Evolutionary conservation across 1,140 invertebrate species (phyloP).

Genomic region (Anadara kagoshimensis): DNA sequence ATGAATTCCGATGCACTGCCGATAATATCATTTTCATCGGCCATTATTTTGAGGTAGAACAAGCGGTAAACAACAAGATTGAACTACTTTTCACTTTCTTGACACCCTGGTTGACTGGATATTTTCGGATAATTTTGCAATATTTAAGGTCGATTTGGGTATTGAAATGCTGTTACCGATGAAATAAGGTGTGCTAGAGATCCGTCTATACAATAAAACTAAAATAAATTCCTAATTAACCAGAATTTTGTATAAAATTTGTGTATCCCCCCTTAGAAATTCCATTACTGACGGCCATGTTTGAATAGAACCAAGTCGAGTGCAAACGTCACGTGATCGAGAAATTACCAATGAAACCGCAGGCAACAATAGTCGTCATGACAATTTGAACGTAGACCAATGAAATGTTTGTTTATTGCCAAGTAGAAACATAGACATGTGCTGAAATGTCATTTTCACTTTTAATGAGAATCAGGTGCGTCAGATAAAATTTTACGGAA

Average conservation of each 20-base stretch:
- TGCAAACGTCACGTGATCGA: slow-evolving; percentile 59
- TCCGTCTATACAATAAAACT: background rate
- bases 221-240: slow-evolving; percentile 10
- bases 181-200: background rate
- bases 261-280: slow-evolving; percentile 26
- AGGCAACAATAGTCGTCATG: slow-evolving; percentile 67
- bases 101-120: slow-evolving; percentile 16
- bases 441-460: slow-evolving; percentile 5
- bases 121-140: slow-evolving; percentile 14
- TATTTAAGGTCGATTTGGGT: slow-evolving; percentile 14
- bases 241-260: slow-evolving; percentile 11
- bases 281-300: slow-evolving; percentile 66
- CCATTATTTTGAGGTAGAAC: slow-evolving; percentile 50
- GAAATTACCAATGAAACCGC: slow-evolving; percentile 51
- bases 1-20: slow-evolving; percentile 74
- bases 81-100: slow-evolving; percentile 3
- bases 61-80: background rate
- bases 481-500: too few relatives aligned
- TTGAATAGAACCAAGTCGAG: slow-evolving; percentile 62
- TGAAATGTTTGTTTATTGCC: slow-evolving; percentile 52
- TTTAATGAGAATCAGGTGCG: background rate
- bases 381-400: slow-evolving; percentile 64
- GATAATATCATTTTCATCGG: slow-evolving; percentile 72
- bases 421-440: slow-evolving; percentile 44
- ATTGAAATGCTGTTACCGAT: slow-evolving; percentile 28